Evolutionary conservation across 2,888 invertebrate genomes (phyloP).

Genomic region (Eupelmus urozonus): DNA sequence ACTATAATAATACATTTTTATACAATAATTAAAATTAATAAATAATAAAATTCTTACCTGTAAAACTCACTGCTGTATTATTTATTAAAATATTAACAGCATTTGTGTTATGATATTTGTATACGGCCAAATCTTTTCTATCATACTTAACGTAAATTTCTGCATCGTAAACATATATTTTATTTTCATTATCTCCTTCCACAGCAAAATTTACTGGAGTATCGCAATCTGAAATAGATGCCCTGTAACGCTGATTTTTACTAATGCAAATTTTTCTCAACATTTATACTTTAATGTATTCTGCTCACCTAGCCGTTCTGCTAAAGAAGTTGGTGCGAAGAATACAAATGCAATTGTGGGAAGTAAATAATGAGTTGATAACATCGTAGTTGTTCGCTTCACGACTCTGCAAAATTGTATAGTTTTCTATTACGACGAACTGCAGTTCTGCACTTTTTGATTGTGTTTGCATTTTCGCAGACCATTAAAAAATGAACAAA

Average conservation of each 20-base stretch:
- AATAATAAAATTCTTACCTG: slow-evolving; percentile 38
- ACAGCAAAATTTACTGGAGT: neutral
- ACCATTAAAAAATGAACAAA: too few relatives aligned
- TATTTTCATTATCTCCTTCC: slow-evolving; percentile 15
- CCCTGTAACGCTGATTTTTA: too few relatives aligned
- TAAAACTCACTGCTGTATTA: slow-evolving; percentile 55
- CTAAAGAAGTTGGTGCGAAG: neutral
- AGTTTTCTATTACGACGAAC: too few relatives aligned
- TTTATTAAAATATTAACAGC: slow-evolving; percentile 55
- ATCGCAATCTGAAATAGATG: too few relatives aligned
- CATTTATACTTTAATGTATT: neutral
- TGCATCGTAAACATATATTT: slow-evolving; percentile 10
- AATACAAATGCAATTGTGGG: neutral
- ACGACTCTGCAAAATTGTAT: neutral
- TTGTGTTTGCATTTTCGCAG: too few relatives aligned
- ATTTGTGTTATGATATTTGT: slow-evolving; percentile 40
- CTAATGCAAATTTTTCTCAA: neutral
- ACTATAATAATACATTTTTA: neutral
- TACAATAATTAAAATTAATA: neutral
- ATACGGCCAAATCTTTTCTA: slow-evolving; percentile 39
- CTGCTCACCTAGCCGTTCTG: slow-evolving; percentile 7
- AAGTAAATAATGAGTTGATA: neutral
- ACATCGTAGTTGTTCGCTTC: neutral
- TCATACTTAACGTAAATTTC: slow-evolving; percentile 26
- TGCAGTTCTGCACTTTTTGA: too few relatives aligned